Percentiles rank a stretch among this genome's conserved stretches.
These are phyloP conservation scores for Lutjanus erythropterus DNA, from an alignment of 2,113 vertebrate genomes.

Conservation along the genomic window DNA sequence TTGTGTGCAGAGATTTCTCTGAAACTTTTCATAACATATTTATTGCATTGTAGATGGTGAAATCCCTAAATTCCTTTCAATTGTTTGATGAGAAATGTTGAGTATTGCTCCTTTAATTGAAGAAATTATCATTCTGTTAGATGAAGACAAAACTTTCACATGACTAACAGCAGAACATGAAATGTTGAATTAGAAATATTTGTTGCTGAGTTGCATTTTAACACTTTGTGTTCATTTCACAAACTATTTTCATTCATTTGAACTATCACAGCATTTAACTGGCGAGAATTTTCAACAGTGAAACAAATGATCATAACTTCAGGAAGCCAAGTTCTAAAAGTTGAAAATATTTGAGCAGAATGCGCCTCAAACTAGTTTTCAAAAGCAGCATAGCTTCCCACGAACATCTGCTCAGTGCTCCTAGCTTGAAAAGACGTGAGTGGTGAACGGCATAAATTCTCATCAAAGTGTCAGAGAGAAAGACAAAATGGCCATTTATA, in stretches of 20 bases:
- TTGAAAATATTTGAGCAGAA: slow-evolving; percentile 1
- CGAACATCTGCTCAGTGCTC: slow-evolving; percentile 59
- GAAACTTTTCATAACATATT: no score
- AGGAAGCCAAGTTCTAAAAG: slow-evolving; percentile 5
- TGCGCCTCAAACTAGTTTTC: slow-evolving; percentile 13
- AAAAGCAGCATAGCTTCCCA: slow-evolving; percentile 38
- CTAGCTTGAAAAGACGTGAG: slow-evolving; percentile 18
- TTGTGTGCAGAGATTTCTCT: no score
- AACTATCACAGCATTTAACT: background rate
- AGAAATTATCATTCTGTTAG: background rate
- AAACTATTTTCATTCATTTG: background rate
- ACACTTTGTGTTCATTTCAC: slow-evolving; percentile 6
- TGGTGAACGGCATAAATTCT: slow-evolving; percentile 17
- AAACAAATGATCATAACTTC: slow-evolving; percentile 2
- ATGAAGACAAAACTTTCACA: background rate
- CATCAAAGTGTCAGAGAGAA: slow-evolving; percentile 24
- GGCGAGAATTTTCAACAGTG: background rate
- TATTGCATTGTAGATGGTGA: no score
- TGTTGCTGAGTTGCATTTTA: background rate
- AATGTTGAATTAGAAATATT: background rate
- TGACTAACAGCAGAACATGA: background rate
- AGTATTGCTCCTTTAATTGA: no score
- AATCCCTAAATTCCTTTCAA: no score
- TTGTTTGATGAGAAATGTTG: no score
- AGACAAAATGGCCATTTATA: slow-evolving; percentile 28